Base-by-base conservation (phyloP, 2,888 invertebrate genomes). In the Operophtera brumata region DNA sequence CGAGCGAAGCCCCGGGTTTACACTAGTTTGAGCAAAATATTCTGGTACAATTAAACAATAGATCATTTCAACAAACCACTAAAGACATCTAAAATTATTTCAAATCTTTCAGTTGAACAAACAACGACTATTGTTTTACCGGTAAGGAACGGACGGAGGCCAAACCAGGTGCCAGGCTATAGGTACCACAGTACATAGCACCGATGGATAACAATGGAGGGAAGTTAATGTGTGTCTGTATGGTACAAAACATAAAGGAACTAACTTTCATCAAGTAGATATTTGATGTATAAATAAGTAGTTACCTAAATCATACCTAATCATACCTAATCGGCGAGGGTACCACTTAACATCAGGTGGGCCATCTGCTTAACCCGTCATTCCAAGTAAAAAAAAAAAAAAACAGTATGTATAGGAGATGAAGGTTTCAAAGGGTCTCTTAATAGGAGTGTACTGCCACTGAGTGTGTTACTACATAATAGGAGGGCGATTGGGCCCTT, bases 131-230 rank as follows among this genome's bases (percentile, higher is more conserved):
- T 67, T 67, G 67, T 67, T 61, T 26, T 53, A 54, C 54, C 43
- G 30, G 51, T 59, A 61, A 52, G 65, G 63, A 34, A 47, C 9
- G 20, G 28, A 12, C 32, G 47, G 55, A 50, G 57, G 57, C 51
- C 50, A 41, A 44, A 53, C 37, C 61, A 53, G 57, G 57, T 57
- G 57, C 57, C 47, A 47, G 32, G 57, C 57, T 44, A 51, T 26
- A 37, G 10, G 48, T 48, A 49, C 45, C 51, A 30, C 32, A 34
- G 40, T 28, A 32, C 13, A 42, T 41, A 46, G 34, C 53, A 53
- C 49, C 8, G 49, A 36, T 47, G 14, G 51, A 54, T 54, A 37
- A 69, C 70, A 70, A 70, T 69, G 57, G 67, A 37, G 62, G 69
- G 70, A 70, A 65, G 62, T 59, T 54, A 26, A 47, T 41, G 42